These are phyloP conservation scores for Scyliorhinus canicula DNA, from an alignment of 2,797 vertebrate species.

Conservation along the genomic window DNA sequence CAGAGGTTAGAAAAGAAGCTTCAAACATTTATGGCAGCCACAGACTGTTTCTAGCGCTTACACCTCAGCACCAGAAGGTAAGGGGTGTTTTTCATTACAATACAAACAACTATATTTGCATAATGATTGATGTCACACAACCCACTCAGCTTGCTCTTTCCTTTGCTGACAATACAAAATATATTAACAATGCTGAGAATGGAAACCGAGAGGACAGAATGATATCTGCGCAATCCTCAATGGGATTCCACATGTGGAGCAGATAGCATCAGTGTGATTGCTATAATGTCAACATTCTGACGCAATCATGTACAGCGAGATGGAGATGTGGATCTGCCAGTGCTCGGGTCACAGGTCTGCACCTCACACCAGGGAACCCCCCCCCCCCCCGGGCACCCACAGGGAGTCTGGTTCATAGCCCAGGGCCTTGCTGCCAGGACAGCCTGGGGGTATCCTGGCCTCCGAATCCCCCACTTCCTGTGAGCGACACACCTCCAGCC, in stretches of 20 bases:
- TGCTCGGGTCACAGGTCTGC: no score
- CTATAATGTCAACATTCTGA: not conserved
- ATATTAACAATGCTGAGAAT: not conserved
- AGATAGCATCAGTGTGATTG: no score
- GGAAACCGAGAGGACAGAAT: not conserved
- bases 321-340: no score
- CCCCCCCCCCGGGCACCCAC: no score
- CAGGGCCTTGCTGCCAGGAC: no score
- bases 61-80: not conserved
- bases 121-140: slow-evolving; percentile 9
- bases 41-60: not conserved
- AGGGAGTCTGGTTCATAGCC: no score
- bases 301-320: no score
- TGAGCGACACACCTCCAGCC: no score
- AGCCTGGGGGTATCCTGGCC: no score
- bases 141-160: not conserved
- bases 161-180: not conserved
- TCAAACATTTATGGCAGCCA: not conserved
- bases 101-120: not conserved
- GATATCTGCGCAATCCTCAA: not conserved
- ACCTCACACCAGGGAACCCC: no score
- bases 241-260: not conserved
- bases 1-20: not conserved
- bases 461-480: no score
- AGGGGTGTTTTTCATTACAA: not conserved